These are phyloP conservation scores for Eutrigla gurnardus DNA, from an alignment of 2,797 vertebrate species.

Conservation along the genomic window DNA sequence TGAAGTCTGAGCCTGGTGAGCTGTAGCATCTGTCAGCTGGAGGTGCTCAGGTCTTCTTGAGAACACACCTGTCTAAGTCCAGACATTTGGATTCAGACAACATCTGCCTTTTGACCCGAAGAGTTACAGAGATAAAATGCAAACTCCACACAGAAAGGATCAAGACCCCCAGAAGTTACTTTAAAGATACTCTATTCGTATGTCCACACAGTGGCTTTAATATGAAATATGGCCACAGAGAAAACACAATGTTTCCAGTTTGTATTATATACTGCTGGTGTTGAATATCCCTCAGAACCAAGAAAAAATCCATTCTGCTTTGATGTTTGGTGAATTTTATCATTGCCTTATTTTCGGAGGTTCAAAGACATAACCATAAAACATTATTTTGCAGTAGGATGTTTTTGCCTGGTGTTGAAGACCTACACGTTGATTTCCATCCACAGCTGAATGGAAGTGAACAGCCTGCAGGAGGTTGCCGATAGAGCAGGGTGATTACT, in stretches of 20 bases:
- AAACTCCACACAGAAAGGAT: background rate
- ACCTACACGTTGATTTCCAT: background rate
- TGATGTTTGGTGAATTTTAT: background rate
- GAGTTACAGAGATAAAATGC: background rate
- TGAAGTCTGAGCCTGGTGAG: background rate
- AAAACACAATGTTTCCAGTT: background rate
- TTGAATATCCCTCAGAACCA: background rate
- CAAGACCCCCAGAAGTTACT: background rate
- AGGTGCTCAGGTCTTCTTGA: no score
- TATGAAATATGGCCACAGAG: background rate
- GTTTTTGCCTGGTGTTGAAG: background rate
- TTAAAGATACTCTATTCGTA: no score
- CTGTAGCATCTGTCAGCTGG: no score
- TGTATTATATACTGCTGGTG: background rate
- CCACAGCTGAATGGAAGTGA: conserved; percentile 17
- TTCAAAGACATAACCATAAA: background rate
- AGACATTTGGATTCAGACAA: background rate
- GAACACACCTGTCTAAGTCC: background rate
- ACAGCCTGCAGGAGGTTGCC: conserved; percentile 4
- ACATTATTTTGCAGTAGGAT: background rate
- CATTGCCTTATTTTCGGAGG: background rate
- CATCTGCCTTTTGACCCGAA: background rate
- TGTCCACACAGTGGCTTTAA: background rate
- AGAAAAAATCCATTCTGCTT: background rate
- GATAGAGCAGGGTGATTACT: conserved; percentile 7